Evolutionary conservation across 2,888 invertebrate species (phyloP).

Genomic region (Scaptodrosophila latifasciaeformis): DNA sequence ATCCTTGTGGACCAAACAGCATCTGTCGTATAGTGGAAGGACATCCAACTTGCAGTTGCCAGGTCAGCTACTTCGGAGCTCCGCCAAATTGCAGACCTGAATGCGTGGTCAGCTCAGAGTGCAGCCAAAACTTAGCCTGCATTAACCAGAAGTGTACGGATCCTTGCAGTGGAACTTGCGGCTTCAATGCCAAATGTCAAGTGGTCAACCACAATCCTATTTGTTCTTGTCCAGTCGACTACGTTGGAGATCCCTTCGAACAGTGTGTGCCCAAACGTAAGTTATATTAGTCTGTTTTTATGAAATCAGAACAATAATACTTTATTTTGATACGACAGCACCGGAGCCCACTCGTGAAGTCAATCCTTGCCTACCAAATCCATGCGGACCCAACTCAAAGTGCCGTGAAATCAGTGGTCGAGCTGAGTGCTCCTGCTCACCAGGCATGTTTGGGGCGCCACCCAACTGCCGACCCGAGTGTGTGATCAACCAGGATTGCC

Average conservation of each 20-base stretch:
- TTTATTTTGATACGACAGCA: slow-evolving; percentile 59
- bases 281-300: slow-evolving; percentile 19
- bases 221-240: slow-evolving; percentile 83
- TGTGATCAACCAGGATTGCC: slow-evolving; percentile 83
- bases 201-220: slow-evolving; percentile 87
- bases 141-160: slow-evolving; percentile 85
- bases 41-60: slow-evolving; percentile 86
- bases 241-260: slow-evolving; percentile 85
- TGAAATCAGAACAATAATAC: background rate
- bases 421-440: slow-evolving; percentile 84
- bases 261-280: slow-evolving; percentile 78
- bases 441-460: slow-evolving; percentile 85
- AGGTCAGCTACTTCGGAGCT: slow-evolving; percentile 82
- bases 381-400: slow-evolving; percentile 86
- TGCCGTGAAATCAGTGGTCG: slow-evolving; percentile 82
- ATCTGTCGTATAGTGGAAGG: slow-evolving; percentile 83
- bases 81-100: slow-evolving; percentile 87
- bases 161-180: slow-evolving; percentile 86
- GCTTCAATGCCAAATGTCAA: slow-evolving; percentile 85
- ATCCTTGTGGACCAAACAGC: slow-evolving; percentile 87
- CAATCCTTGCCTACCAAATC: slow-evolving; percentile 82
- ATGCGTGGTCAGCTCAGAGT: slow-evolving; percentile 87
- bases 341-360: slow-evolving; percentile 75
- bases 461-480: slow-evolving; percentile 87
- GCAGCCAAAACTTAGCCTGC: slow-evolving; percentile 84